Evolutionary conservation across 2,113 vertebrate species (phyloP).

Genomic region (Ceyx cyanopectus): DNA sequence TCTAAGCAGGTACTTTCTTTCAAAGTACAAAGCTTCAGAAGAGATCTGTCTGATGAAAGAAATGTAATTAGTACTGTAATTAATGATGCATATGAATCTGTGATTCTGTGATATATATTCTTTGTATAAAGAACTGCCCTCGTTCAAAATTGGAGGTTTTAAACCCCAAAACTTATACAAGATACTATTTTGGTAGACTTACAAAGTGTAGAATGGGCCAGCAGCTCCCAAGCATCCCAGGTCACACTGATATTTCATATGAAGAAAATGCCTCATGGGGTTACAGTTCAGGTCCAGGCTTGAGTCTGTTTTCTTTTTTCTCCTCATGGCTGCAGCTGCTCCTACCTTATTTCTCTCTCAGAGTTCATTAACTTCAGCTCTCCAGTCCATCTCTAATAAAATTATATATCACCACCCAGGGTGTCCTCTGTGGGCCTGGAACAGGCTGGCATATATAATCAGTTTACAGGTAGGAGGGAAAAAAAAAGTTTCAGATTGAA

Average conservation of each 20-base stretch:
- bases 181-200: neutral
- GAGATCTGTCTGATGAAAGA: neutral
- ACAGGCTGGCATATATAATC: neutral
- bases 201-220: neutral
- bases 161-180: neutral
- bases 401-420: neutral
- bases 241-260: neutral
- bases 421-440: neutral
- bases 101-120: neutral
- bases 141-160: neutral
- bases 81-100: neutral
- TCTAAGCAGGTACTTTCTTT: neutral
- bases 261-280: neutral
- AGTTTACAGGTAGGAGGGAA: neutral
- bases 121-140: neutral
- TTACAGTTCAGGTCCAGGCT: neutral
- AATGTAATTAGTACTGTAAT: constrained; percentile 1
- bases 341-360: neutral
- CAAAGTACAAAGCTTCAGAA: constrained; percentile 26
- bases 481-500: neutral
- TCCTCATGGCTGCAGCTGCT: neutral
- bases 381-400: neutral
- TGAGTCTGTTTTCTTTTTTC: neutral
- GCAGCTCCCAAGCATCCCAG: neutral
- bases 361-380: neutral